These are phyloP conservation scores for Rotaria macrura DNA, from an alignment of 2,888 invertebrate genomes.

Conservation along the genomic window DNA sequence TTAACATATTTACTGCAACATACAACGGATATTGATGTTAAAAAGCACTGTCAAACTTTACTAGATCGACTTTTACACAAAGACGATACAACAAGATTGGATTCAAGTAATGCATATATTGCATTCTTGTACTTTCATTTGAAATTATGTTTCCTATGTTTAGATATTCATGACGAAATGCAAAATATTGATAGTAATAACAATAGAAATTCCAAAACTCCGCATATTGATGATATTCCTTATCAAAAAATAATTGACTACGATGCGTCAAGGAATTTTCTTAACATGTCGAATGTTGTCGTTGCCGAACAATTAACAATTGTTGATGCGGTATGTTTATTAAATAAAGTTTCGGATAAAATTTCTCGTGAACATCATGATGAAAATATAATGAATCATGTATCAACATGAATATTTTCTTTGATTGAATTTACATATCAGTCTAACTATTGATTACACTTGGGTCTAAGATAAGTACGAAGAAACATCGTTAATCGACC, in stretches of 20 bases:
- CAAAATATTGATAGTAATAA: not conserved
- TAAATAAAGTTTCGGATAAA: not conserved
- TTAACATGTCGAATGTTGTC: not conserved
- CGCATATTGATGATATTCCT: not conserved
- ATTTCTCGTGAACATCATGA: no score
- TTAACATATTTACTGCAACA: conserved; percentile 66
- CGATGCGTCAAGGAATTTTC: not conserved
- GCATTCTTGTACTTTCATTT: not conserved
- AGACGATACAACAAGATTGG: conserved; percentile 18
- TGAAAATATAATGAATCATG: no score
- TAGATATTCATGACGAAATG: not conserved
- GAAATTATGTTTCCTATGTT: not conserved
- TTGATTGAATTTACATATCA: no score
- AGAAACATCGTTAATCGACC: no score
- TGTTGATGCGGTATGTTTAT: not conserved
- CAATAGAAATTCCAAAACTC: not conserved
- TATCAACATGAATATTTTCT: no score
- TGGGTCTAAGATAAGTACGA: no score
- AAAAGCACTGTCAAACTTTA: not conserved
- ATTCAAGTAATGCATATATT: conserved; percentile 55
- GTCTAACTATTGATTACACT: no score
- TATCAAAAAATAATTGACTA: not conserved
- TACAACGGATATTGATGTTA: not conserved
- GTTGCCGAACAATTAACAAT: conserved; percentile 75
- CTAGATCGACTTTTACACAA: not conserved